Evolutionary conservation across 2,888 invertebrate genomes (phyloP).

Genomic region (Habroteleia sp.): DNA sequence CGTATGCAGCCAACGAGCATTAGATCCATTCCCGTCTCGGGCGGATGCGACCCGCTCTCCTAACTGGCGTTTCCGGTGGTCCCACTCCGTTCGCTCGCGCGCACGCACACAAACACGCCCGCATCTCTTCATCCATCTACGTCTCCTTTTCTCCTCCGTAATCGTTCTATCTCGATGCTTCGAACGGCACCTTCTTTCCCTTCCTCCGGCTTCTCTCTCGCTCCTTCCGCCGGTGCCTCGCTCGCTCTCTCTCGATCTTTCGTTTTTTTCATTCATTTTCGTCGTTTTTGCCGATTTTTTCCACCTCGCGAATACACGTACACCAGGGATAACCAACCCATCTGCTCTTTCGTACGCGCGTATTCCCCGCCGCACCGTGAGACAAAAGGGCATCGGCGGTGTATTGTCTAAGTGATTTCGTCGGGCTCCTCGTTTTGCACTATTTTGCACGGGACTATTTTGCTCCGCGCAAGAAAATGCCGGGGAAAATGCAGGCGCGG

Average conservation of each 20-base stretch:
- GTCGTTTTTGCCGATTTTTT: conserved; percentile 44
- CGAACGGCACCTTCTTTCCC: conserved; percentile 61
- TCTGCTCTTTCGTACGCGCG: conserved; percentile 53
- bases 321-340: conserved; percentile 53
- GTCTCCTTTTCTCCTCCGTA: conserved; percentile 48
- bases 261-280: conserved; percentile 43
- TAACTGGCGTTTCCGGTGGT: conserved; percentile 78
- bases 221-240: not conserved
- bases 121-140: conserved; percentile 42
- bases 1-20: conserved; percentile 67
- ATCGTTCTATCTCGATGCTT: conserved; percentile 54
- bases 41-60: conserved; percentile 76
- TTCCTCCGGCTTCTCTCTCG: conserved; percentile 27
- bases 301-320: conserved; percentile 39
- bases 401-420: no score
- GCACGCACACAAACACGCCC: conserved; percentile 4
- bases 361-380: not conserved
- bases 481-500: no score
- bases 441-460: no score
- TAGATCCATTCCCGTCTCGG: conserved; percentile 73
- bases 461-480: no score
- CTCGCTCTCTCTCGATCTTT: conserved; percentile 2
- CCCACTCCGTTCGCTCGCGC: conserved; percentile 65
- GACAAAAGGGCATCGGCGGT: no score
- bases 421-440: no score